Evolutionary conservation across 2,113 vertebrate species (phyloP), one percentile per base, ranked within the genome.

Genomic region (Phycodurus eques): DNA sequence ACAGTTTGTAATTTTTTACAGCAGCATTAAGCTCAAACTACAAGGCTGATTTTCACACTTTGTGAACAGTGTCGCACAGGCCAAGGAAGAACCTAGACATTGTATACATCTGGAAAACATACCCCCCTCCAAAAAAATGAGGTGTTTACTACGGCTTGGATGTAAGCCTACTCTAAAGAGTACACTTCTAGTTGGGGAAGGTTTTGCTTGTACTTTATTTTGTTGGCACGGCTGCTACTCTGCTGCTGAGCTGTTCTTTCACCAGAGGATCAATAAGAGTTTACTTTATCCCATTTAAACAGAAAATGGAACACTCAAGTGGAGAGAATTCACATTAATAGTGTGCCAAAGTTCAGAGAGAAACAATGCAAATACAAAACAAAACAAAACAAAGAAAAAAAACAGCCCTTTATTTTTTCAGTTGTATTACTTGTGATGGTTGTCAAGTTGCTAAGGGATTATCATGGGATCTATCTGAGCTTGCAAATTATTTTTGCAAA

Each of bases 281-380:
- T 82, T 11, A 2, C 46, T 68, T 82, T 3, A 54, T 75, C 79
- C 77, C 47, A 80, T 68, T 71, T 66, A 75, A 61, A 57, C 39
- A 57, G 67, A 56, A 72, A 76, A 74, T 65, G 15, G 67, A 71
- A 27, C 49, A 31, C 42, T 70, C 31, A n/a, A 39, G 39, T 70
- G 49, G 56, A 71, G 14, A 57, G 56, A 67, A 46, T 22, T 73
- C 15, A 67, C 70, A 33, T n/a, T 59, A 73, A 53, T 59, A 59
- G 66, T 31, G 67, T 68, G 62, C 43, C 33, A 43, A 54, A 59
- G 27, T 17, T 61, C 68, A 65, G 68, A 68, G 8, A 68, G 20
- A 66, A 54, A 39, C 20, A 46, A 11, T 10, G 17, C 39, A 35
- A 63, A 63, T 56, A 56, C 53, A 6, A 39, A 39, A 39, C 35